Percentiles rank a stretch among this genome's conserved stretches.
These are phyloP conservation scores for Erpobdella octoculata DNA, from an alignment of 2,888 invertebrate genomes.

Conservation along the genomic window DNA sequence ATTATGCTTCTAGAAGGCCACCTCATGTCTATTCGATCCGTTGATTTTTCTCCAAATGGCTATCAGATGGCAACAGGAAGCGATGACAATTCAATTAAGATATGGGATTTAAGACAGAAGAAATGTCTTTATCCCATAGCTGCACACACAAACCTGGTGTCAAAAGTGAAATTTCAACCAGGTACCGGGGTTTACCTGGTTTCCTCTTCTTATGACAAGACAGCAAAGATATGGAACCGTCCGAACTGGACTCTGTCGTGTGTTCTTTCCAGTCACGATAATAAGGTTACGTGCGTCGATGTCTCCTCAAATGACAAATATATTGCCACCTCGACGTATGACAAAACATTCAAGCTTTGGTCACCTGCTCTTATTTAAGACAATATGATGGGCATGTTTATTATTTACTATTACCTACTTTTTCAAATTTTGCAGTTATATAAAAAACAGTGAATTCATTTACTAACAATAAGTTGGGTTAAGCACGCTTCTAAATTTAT, in stretches of 20 bases:
- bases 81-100: conserved; percentile 81
- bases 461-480: too few relatives aligned
- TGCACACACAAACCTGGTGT: conserved; percentile 80
- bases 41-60: conserved; percentile 82
- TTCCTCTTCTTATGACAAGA: conserved; percentile 84
- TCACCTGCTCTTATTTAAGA: too few relatives aligned
- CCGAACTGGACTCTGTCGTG: conserved; percentile 95
- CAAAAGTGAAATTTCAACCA: conserved; percentile 76
- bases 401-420: too few relatives aligned
- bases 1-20: conserved; percentile 99
- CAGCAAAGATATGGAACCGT: conserved; percentile 87
- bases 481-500: too few relatives aligned
- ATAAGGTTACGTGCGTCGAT: conserved; percentile 89
- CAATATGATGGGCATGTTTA: too few relatives aligned
- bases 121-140: conserved; percentile 86
- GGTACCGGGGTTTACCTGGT: conserved; percentile 73
- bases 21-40: conserved; percentile 75
- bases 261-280: conserved; percentile 87
- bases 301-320: conserved; percentile 79
- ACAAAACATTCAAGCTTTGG: conserved; percentile 95
- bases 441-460: too few relatives aligned
- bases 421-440: too few relatives aligned
- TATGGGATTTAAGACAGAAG: conserved; percentile 88
- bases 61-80: conserved; percentile 78
- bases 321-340: conserved; percentile 86